Evolutionary conservation across 1,140 invertebrate species (phyloP).

Genomic region (Cyclargus thomasi): DNA sequence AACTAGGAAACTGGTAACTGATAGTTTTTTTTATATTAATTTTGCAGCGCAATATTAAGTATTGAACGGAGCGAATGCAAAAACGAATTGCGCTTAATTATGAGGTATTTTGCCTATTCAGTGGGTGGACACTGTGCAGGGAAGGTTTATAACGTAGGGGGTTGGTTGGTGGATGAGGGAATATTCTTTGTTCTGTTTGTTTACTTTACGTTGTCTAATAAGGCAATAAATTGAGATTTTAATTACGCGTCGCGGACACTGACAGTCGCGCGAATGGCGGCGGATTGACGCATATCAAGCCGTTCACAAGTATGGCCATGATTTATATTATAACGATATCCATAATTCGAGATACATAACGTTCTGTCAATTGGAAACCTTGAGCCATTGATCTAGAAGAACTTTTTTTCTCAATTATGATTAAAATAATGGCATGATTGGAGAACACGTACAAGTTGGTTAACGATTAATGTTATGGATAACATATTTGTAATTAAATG

Average conservation of each 20-base stretch:
- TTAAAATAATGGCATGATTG: slow-evolving; percentile 46
- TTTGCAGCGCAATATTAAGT: not conserved
- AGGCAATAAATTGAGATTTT: slow-evolving; percentile 57
- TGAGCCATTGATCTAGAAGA: not conserved
- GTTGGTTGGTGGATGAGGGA: slow-evolving; percentile 37
- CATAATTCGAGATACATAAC: slow-evolving; percentile 20
- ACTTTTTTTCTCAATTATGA: slow-evolving; percentile 28
- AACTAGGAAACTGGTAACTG: not conserved
- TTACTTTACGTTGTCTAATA: slow-evolving; percentile 36
- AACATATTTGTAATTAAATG: too few species aligned
- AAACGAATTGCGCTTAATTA: not conserved
- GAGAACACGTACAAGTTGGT: slow-evolving; percentile 35
- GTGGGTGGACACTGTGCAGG: slow-evolving; percentile 22
- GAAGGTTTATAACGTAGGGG: slow-evolving; percentile 30
- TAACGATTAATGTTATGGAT: too few species aligned
- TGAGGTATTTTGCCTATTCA: slow-evolving; percentile 12
- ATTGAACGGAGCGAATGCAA: not conserved
- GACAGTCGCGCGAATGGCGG: slow-evolving; percentile 41
- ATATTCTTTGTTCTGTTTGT: slow-evolving; percentile 33
- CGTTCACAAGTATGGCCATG: slow-evolving; percentile 24
- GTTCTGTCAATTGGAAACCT: slow-evolving; percentile 21
- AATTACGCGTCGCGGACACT: slow-evolving; percentile 43
- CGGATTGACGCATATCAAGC: slow-evolving; percentile 39
- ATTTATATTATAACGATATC: slow-evolving; percentile 17
- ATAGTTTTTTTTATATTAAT: not conserved